Evolutionary conservation across 2,797 vertebrate genomes (phyloP).

Genomic region (Corythornis leucogaster): DNA sequence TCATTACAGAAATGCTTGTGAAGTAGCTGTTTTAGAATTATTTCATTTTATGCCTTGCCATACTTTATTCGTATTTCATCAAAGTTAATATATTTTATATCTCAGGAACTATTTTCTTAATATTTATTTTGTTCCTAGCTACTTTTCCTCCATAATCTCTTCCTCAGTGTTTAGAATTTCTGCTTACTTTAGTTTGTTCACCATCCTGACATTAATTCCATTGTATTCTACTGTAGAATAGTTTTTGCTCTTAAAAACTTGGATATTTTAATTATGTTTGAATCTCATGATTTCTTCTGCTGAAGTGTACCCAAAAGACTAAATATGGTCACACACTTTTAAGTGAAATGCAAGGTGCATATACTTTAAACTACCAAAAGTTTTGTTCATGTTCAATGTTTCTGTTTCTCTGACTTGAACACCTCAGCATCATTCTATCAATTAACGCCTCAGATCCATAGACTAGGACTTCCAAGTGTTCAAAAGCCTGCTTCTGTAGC

Average conservation of each 20-base stretch:
- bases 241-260: neutral
- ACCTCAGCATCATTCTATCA: neutral
- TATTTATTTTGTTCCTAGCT: neutral
- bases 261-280: neutral
- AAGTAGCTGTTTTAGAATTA: neutral
- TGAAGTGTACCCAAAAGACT: neutral
- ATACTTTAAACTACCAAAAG: neutral
- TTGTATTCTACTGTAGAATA: neutral
- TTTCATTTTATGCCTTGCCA: neutral
- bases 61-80: neutral
- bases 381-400: neutral
- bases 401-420: neutral
- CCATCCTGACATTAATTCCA: neutral
- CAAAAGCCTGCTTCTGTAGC: neutral
- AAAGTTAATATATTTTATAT: neutral
- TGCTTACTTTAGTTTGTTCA: neutral
- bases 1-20: neutral
- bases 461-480: neutral
- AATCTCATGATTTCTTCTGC: neutral
- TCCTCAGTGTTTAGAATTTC: neutral
- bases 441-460: neutral
- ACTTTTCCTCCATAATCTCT: neutral
- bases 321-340: neutral
- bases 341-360: neutral
- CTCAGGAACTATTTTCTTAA: neutral